Evolutionary conservation across 2,797 vertebrate species (phyloP).

Genomic region (Poliocrania exsul): DNA sequence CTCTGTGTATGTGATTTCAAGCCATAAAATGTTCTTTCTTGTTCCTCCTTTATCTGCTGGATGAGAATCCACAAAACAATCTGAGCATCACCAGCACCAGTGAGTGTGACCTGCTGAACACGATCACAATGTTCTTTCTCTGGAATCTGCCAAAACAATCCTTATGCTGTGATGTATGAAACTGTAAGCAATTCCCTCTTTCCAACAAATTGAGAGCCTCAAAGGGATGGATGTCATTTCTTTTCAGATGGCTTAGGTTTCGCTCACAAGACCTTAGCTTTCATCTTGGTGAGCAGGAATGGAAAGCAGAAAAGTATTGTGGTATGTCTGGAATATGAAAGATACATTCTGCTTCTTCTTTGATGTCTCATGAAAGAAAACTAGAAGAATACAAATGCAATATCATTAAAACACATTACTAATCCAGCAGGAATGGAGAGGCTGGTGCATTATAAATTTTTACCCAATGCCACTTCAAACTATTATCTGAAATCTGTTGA

Average conservation of each 20-base stretch:
- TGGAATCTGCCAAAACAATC: neutral
- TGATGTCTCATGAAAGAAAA: conserved; percentile 51
- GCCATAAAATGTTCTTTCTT: neutral
- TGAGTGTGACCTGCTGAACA: neutral
- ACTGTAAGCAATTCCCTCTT: conserved; percentile 10
- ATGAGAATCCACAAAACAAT: neutral
- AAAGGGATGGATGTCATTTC: neutral
- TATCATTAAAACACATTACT: conserved; percentile 28
- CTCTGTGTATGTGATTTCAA: neutral
- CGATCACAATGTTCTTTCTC: neutral
- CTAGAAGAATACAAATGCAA: conserved; percentile 36
- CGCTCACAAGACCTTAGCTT: conserved; percentile 51
- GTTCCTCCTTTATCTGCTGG: neutral
- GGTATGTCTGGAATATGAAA: conserved; percentile 33
- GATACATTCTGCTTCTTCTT: conserved; percentile 22
- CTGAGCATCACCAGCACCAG: neutral
- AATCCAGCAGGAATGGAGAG: neutral
- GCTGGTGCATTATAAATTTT: neutral
- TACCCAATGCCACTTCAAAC: neutral
- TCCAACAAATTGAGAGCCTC: conserved; percentile 23
- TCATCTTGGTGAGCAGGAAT: conserved; percentile 50
- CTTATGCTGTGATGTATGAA: neutral
- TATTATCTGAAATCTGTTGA: neutral
- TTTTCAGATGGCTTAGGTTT: conserved; percentile 28
- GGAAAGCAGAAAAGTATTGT: conserved; percentile 26